Conservation (phyloP, 2,113 vertebrate species). For the Dasyprocta punctata region DNA sequence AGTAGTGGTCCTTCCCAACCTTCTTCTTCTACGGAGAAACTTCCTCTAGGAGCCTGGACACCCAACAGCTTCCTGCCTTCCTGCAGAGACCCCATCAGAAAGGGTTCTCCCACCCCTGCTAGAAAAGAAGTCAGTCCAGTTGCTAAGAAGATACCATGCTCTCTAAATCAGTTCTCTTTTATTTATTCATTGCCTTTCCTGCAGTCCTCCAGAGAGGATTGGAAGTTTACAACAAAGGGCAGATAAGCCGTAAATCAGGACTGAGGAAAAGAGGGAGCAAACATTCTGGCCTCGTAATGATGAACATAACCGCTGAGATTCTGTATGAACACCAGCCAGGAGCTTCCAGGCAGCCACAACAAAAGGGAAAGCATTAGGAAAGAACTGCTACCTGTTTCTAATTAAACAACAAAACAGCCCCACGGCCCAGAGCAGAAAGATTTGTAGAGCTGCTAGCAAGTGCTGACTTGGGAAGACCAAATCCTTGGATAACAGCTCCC, state of each 20-base stretch:
- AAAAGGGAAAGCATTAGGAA: not conserved
- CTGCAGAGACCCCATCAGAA: not conserved
- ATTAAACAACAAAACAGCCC: not conserved
- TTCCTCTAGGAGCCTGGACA: not conserved
- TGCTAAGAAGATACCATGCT: not conserved
- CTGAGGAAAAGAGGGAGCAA: not conserved
- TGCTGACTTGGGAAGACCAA: not conserved
- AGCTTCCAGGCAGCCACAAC: not conserved
- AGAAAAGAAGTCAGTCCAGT: not conserved
- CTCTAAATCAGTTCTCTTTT: not conserved
- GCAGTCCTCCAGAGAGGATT: not conserved
- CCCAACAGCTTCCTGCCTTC: not conserved
- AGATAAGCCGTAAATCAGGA: slow-evolving; percentile 23
- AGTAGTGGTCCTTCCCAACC: not conserved
- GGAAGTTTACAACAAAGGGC: slow-evolving; percentile 16
- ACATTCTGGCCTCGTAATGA: not conserved
- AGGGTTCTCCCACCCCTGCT: not conserved
- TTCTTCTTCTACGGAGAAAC: not conserved
- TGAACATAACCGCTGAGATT: not conserved
- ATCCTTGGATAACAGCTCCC: not conserved
- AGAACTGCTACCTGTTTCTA: not conserved
- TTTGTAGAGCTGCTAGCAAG: not conserved
- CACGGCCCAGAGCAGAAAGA: not conserved
- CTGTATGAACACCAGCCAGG: not conserved
- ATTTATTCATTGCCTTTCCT: slow-evolving; percentile 48